Evolutionary conservation across 2,113 vertebrate species (phyloP), one percentile per base, ranked within the genome.

Genomic region (Acanthisitta chloris): DNA sequence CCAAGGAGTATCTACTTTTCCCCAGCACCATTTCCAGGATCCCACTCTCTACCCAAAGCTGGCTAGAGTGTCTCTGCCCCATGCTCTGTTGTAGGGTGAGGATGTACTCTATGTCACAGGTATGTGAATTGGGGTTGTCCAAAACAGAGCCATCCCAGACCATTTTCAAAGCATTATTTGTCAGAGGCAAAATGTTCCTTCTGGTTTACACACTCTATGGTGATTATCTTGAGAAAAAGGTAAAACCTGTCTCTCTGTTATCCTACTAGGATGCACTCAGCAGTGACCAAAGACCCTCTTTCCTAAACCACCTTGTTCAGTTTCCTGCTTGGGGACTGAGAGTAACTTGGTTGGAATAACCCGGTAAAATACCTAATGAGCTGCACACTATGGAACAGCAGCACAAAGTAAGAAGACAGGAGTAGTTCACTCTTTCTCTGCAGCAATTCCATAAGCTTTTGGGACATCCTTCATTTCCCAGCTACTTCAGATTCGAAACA

Each of bases 371-470:
- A 24, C 31, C 26, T 38, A 21, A 33, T 19, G 42, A 52, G 8
- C 8, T 90, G 31, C 36, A 8, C 18, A 4, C 42, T 17, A 9
- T 43, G 46, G 6, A 2, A 3, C 51, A 64, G 34, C 5, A 67
- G 5, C 9, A 29, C 2, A 18, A 38, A 48, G 46, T 2, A 33
- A 33, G 31, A 58, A 49, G 12, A 88, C 14, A 69, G 23, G 20
- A 36, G 1, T 3, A 36, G 1, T 3, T 8, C 16, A 1, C 1
- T 28, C 0, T 42, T 64, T 26, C 38, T 61, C n/a, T 76, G 17
- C 14, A 77, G 26, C 12, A 48, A 15, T 57, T 80, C 17, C 20
- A 31, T 6, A 4, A 1, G 1, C 8, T 52, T 55, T 6, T 31
- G 28, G 31, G 25, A 28, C 17, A 43, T 5, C 17, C 13, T 62